Conservation (phyloP, 2,797 vertebrate species). For the Halcyon badia region DNA sequence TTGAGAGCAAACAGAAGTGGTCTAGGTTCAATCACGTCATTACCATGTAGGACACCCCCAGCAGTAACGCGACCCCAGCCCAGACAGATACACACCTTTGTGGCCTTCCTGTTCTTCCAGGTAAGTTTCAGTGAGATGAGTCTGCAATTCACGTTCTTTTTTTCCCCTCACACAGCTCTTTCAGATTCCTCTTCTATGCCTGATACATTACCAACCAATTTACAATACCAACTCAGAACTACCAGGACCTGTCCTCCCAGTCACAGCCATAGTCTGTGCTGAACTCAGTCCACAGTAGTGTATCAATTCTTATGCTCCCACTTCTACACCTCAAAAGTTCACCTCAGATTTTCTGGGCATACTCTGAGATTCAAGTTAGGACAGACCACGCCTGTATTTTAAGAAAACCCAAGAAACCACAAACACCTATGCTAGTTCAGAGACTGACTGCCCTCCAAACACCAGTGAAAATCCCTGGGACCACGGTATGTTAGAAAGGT, state of each 20-base stretch:
- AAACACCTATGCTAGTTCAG: neutral
- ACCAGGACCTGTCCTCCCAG: neutral
- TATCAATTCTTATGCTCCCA: neutral
- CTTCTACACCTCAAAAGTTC: neutral
- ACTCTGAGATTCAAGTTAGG: accelerated
- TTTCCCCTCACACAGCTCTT: neutral
- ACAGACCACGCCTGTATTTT: neutral
- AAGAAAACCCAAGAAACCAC: neutral
- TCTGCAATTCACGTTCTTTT: neutral
- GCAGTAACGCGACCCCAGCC: accelerated
- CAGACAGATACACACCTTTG: neutral
- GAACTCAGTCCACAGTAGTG: accelerated
- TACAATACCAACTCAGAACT: neutral
- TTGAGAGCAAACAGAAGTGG: neutral
- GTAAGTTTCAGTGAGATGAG: accelerated
- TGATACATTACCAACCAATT: accelerated
- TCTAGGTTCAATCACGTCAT: neutral
- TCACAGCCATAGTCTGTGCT: neutral
- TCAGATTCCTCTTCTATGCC: neutral
- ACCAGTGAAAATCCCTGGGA: neutral
- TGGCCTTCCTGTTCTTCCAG: neutral
- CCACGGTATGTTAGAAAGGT: accelerated
- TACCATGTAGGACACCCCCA: neutral
- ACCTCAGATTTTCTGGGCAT: neutral
- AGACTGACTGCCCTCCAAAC: neutral